These are phyloP conservation scores for Spodoptera litura DNA, from an alignment of 1,140 invertebrate species.

Conservation along the genomic window DNA sequence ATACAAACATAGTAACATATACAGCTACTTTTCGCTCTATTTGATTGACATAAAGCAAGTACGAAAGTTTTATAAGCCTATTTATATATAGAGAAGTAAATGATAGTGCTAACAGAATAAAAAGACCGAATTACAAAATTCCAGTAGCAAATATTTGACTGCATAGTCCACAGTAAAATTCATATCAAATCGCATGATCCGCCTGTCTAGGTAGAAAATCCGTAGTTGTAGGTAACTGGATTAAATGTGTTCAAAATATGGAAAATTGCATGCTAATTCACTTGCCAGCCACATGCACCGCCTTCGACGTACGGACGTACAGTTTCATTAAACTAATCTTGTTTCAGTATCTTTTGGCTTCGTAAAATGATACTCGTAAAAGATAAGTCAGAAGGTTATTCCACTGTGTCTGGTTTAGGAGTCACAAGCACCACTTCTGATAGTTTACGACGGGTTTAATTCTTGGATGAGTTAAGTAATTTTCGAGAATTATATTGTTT, in stretches of 20 bases:
- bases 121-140: too few relatives aligned
- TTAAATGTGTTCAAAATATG: constrained; percentile 63
- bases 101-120: too few relatives aligned
- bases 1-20: background rate
- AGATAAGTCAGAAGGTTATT: constrained; percentile 2
- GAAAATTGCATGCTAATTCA: constrained; percentile 73
- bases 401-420: too few relatives aligned
- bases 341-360: constrained; percentile 58
- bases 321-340: constrained; percentile 64
- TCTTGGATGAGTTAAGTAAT: too few relatives aligned
- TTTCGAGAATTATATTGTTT: too few relatives aligned
- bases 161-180: background rate
- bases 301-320: constrained; percentile 47
- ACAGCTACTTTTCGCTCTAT: too few relatives aligned
- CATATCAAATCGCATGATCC: background rate
- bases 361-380: constrained; percentile 32
- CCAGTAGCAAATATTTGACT: background rate
- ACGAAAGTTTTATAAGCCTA: too few relatives aligned
- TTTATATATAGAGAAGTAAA: too few relatives aligned
- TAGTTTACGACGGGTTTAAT: too few relatives aligned
- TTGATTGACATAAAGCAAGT: too few relatives aligned
- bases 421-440: too few relatives aligned
- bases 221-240: constrained; percentile 15
- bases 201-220: constrained; percentile 12
- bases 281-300: constrained; percentile 63